phyloP scores from a whole-genome alignment of 2,888 invertebrate species.

The Notodonta ziczac region DNA sequence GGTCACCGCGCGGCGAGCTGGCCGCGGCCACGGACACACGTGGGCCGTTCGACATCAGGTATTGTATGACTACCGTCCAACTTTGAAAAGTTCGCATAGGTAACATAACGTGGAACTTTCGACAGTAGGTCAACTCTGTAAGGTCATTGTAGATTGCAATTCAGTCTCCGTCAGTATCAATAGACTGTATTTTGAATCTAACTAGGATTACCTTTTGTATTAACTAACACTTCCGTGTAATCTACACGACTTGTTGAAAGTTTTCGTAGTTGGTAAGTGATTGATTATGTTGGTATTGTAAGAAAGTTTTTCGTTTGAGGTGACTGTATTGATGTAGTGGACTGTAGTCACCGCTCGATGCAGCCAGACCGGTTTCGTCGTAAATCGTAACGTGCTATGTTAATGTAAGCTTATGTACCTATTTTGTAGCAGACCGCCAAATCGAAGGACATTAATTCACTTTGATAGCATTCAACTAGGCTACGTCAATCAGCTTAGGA shows the following conservation, averaged over 20 bases:
- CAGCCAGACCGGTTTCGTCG: slow-evolving; percentile 73
- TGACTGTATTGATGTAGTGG: slow-evolving; percentile 69
- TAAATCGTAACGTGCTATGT: slow-evolving; percentile 65
- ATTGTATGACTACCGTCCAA: slow-evolving; percentile 36
- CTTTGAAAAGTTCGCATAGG: slow-evolving; percentile 11
- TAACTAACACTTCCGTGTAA: slow-evolving; percentile 10
- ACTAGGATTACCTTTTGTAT: too few species aligned
- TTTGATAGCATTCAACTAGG: slow-evolving; percentile 41
- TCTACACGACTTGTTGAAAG: slow-evolving; percentile 40
- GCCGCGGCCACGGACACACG: slow-evolving; percentile 25
- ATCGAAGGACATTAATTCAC: slow-evolving; percentile 57
- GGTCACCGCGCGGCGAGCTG: slow-evolving; percentile 57
- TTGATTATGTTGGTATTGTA: slow-evolving; percentile 57
- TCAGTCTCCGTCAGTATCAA: too few species aligned
- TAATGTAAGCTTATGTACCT: slow-evolving; percentile 31
- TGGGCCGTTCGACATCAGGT: slow-evolving; percentile 48
- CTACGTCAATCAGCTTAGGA: slow-evolving; percentile 29
- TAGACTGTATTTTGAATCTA: too few species aligned
- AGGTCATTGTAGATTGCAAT: slow-evolving; percentile 18
- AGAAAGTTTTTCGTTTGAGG: slow-evolving; percentile 69
- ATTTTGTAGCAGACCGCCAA: slow-evolving; percentile 52
- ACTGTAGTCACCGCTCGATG: slow-evolving; percentile 51
- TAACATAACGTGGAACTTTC: slow-evolving; percentile 12
- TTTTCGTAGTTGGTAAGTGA: slow-evolving; percentile 50
- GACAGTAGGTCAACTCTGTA: slow-evolving; percentile 27